phyloP scores from a whole-genome alignment of 2,113 vertebrate genomes.

The Neofelis nebulosa region DNA sequence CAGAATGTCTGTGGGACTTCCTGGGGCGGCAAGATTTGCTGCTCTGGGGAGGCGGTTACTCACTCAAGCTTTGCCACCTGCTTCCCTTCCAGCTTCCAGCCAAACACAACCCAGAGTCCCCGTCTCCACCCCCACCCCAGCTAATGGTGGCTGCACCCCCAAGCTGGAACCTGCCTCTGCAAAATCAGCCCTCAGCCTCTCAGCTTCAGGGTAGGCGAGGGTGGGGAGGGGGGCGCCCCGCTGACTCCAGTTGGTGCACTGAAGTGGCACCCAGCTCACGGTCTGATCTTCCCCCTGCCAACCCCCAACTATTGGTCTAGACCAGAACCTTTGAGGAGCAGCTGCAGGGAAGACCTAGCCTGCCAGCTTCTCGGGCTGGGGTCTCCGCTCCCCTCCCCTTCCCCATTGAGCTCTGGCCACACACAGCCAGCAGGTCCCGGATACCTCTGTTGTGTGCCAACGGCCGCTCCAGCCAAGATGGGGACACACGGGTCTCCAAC shows the following conservation, averaged over 20 bases:
- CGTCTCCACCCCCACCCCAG: constrained; percentile 6
- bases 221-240: not conserved
- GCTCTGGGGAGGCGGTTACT: constrained; percentile 49
- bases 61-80: constrained; percentile 59
- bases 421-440: not conserved
- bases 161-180: constrained; percentile 4
- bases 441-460: too few relatives aligned
- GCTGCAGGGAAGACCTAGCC: not conserved
- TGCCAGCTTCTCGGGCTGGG: not conserved
- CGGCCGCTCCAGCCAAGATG: not conserved
- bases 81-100: constrained; percentile 48
- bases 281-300: not conserved
- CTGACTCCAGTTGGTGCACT: not conserved
- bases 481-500: not conserved
- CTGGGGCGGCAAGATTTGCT: not conserved
- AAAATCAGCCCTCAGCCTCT: not conserved
- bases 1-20: constrained; percentile 25
- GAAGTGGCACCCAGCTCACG: too few relatives aligned
- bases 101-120: constrained; percentile 8
- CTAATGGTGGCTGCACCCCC: not conserved
- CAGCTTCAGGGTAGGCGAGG: not conserved
- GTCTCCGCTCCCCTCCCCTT: not conserved
- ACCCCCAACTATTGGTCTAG: not conserved
- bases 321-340: not conserved
- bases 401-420: not conserved